Base-by-base conservation (phyloP, 2,888 invertebrate genomes). In the Drosophila differens region DNA sequence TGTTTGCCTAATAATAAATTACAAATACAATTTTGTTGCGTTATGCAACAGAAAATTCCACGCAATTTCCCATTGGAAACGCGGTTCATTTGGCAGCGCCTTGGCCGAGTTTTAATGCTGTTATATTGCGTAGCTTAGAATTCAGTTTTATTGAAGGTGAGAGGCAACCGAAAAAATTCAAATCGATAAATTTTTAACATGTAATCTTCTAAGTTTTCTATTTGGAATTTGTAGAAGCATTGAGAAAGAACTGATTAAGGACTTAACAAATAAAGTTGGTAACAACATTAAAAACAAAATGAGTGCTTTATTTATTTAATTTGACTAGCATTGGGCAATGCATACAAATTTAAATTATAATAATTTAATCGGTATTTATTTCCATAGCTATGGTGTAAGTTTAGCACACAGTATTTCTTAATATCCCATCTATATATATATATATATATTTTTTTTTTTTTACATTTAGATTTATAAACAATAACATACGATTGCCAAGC, bases 191-290 rank as follows among this genome's bases (percentile, higher is more conserved):
- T 76, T 88, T 81, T 78, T 76, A 83, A 82, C 73, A 73, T 89
- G 79, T 90, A 90, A 72, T 81, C 79, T 72, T 76, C 75, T 85
- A 82, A 90, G 89, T 86, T 83, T 89, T 90, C 80, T 76, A 75
- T 89, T 90, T 82, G 85, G 78, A 86, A 85, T 77, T 90, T 85
- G 76, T 90, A 89, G 88, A 83, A 82, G 77, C 91, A 91, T 89
- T 87, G 90, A 82, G 89, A 92, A 92, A 92, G 92, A 92, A 91
- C 91, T 91, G 92, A 91, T 92, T 91, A 91, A 88, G 85, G 79
- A 92, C 85, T 83, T 91, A 90, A 89, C 76, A 83, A 84, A 81
- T 84, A 87, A 83, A 85, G 91, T 91, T 92, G 91, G 89, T 83
- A 86, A 82, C 90, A 84, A 91, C 91, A 85, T 81, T 83, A 91